Percentiles rank a stretch among this genome's conserved stretches.
These are phyloP conservation scores for Malurus alboscapulatus DNA, from an alignment of 2,113 vertebrate species.

Conservation along the genomic window DNA sequence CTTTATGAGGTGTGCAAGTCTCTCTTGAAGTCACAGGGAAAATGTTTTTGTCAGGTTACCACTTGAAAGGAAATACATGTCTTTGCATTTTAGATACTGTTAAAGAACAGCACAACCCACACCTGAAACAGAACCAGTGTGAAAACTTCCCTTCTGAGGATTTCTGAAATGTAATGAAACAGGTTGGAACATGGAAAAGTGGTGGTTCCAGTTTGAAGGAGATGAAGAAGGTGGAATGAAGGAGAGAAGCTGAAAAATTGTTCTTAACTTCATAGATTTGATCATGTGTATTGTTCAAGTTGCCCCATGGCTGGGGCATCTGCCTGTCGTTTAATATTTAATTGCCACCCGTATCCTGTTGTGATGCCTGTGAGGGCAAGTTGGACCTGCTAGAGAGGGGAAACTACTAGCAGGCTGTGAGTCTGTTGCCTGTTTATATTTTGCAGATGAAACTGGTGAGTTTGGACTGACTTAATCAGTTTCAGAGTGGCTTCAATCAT, in stretches of 20 bases:
- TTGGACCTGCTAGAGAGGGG: not conserved
- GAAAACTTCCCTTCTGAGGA: not conserved
- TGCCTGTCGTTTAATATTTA: accelerated
- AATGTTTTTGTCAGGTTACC: not conserved
- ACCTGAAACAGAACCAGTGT: not conserved
- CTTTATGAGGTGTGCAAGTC: not conserved
- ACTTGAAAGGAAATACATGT: not conserved
- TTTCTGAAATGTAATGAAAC: not conserved
- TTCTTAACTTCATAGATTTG: not conserved
- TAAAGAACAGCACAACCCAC: not conserved
- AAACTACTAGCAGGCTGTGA: not conserved
- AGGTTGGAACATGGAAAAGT: not conserved
- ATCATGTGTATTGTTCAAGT: not conserved
- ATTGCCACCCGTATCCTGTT: accelerated
- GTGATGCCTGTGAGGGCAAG: not conserved
- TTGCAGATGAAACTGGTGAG: not conserved
- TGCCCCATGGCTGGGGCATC: not conserved
- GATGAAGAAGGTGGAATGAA: not conserved
- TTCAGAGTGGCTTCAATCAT: not conserved
- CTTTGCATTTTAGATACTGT: not conserved
- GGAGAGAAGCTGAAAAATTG: not conserved
- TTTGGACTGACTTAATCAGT: not conserved
- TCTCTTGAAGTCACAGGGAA: not conserved
- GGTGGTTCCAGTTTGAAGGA: not conserved
- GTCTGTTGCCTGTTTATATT: not conserved